Evolutionary conservation across 2,888 invertebrate genomes (phyloP).

Genomic region (Agrotis exclamationis): DNA sequence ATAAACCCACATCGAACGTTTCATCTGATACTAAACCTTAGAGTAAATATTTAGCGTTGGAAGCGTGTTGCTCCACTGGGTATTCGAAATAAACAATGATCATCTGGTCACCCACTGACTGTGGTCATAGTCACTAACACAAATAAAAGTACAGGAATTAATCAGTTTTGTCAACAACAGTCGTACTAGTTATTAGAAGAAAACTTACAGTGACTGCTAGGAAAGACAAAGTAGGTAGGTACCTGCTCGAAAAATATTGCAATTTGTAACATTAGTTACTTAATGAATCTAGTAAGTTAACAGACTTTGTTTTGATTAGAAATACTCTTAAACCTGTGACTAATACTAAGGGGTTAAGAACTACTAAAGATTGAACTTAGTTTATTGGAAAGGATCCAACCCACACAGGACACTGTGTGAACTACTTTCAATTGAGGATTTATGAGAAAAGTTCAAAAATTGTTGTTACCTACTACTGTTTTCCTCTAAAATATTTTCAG

Average conservation of each 20-base stretch:
- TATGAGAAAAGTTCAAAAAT: background rate
- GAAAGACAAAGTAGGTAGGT: background rate
- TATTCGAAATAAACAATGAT: conserved; percentile 8
- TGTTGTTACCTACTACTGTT: background rate
- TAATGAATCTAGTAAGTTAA: background rate
- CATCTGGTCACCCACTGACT: background rate
- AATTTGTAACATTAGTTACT: background rate
- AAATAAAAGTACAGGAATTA: background rate
- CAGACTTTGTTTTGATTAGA: background rate
- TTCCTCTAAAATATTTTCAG: background rate
- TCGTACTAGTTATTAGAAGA: background rate
- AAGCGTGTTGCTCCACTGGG: background rate
- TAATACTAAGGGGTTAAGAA: background rate
- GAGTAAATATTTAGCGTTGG: conserved; percentile 9
- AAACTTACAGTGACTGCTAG: background rate
- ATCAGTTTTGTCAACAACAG: background rate
- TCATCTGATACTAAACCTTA: background rate
- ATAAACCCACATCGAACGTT: conserved; percentile 9
- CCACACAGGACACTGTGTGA: background rate
- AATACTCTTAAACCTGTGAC: background rate
- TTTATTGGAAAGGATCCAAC: background rate
- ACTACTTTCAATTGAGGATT: background rate
- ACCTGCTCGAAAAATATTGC: background rate
- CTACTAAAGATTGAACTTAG: background rate
- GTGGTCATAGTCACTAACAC: background rate